These are phyloP conservation scores for Tetrax tetrax DNA, from an alignment of 2,113 vertebrate genomes.

Conservation along the genomic window DNA sequence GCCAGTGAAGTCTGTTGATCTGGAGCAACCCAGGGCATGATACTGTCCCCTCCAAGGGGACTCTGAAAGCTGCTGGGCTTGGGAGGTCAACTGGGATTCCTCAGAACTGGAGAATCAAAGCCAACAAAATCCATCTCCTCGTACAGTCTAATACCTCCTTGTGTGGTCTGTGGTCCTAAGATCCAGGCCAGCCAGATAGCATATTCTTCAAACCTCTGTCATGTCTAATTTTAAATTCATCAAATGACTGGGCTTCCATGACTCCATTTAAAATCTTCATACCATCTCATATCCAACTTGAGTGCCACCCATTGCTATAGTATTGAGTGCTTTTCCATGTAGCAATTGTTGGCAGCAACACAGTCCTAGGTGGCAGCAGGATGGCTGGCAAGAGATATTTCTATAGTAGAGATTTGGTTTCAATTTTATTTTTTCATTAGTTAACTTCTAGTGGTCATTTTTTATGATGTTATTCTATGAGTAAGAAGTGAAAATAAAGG, in stretches of 20 bases:
- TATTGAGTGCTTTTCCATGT: background rate
- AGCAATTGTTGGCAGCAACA: background rate
- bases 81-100: background rate
- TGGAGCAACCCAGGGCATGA: background rate
- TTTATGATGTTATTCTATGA: background rate
- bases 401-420: background rate
- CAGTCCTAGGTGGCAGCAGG: background rate
- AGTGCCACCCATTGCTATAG: background rate
- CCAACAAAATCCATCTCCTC: background rate
- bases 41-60: background rate
- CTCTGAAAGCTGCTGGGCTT: background rate
- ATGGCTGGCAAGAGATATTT: background rate
- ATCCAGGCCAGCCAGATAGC: background rate
- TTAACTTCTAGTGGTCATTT: background rate
- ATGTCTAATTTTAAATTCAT: slow-evolving; percentile 21
- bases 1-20: background rate
- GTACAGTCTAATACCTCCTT: background rate
- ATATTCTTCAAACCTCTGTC: slow-evolving; percentile 7
- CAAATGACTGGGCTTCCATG: background rate
- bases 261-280: slow-evolving; percentile 15
- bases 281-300: background rate
- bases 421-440: background rate
- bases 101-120: background rate
- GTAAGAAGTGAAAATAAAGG: background rate
- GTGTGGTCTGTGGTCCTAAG: background rate